These are phyloP conservation scores for Coryphaenoides rupestris DNA, from an alignment of 2,113 vertebrate genomes.

Conservation along the genomic window DNA sequence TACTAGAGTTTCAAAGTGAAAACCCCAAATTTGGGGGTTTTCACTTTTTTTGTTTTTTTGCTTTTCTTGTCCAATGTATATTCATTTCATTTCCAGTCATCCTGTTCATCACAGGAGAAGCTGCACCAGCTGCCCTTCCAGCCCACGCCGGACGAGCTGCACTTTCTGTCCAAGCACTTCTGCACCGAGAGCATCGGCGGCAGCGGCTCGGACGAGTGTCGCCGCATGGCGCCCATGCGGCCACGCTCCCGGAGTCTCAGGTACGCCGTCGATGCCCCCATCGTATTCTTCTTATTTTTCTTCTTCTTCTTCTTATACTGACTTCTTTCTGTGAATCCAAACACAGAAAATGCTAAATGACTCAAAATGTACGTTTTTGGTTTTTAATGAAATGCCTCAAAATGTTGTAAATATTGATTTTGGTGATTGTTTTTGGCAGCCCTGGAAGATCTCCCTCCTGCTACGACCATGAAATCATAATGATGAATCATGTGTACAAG, in stretches of 20 bases:
- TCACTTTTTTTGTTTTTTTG: slow-evolving; percentile 46
- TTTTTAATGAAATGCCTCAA: too few species aligned
- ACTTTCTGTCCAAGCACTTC: slow-evolving; percentile 98
- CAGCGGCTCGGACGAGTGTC: slow-evolving; percentile 86
- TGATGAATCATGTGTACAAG: slow-evolving; percentile 99
- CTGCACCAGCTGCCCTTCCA: too few species aligned
- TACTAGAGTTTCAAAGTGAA: too few species aligned
- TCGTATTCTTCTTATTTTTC: too few species aligned
- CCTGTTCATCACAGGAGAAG: slow-evolving; percentile 98
- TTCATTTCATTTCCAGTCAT: slow-evolving; percentile 86
- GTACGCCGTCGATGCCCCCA: too few species aligned
- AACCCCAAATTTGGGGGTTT: background rate
- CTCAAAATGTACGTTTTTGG: too few species aligned
- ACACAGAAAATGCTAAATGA: too few species aligned
- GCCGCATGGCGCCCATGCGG: slow-evolving; percentile 85
- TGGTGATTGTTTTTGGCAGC: slow-evolving; percentile 62
- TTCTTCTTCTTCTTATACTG: too few species aligned
- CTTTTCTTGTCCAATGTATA: slow-evolving; percentile 75
- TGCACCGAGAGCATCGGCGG: slow-evolving; percentile 92
- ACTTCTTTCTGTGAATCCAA: too few species aligned
- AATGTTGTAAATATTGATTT: background rate
- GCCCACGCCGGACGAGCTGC: slow-evolving; percentile 93
- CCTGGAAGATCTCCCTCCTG: slow-evolving; percentile 93
- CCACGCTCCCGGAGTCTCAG: slow-evolving; percentile 95
- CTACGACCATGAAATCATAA: slow-evolving; percentile 96